Evolutionary conservation across 2,113 vertebrate species (phyloP).

Genomic region (Nibea coibor): DNA sequence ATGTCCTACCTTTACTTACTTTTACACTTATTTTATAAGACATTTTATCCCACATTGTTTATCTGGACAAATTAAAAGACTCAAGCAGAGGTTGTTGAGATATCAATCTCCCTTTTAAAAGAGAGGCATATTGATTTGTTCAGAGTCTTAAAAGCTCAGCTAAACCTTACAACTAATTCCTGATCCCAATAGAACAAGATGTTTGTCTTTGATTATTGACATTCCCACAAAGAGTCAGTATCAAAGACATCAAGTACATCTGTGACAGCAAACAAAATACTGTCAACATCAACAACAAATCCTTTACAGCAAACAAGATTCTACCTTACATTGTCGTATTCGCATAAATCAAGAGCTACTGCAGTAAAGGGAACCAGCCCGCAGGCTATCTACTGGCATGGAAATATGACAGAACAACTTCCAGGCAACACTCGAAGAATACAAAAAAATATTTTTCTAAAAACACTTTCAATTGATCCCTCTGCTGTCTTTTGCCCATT

Average conservation of each 20-base stretch:
- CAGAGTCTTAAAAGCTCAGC: constrained; percentile 58
- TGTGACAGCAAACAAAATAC: constrained; percentile 7
- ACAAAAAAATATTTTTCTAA: not conserved
- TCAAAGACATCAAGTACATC: constrained; percentile 21
- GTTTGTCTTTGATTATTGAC: constrained; percentile 63
- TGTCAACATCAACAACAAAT: constrained; percentile 13
- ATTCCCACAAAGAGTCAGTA: constrained; percentile 47
- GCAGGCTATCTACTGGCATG: constrained; percentile 2
- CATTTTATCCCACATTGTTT: constrained; percentile 30
- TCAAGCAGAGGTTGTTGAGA: constrained; percentile 33
- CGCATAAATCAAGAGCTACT: not conserved
- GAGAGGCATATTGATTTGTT: constrained; percentile 67
- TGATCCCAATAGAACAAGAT: constrained; percentile 55
- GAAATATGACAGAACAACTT: constrained; percentile 14
- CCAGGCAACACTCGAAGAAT: not conserved
- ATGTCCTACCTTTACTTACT: not conserved
- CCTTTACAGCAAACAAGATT: not conserved
- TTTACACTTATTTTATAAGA: not conserved
- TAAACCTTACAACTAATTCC: constrained; percentile 50
- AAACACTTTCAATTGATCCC: constrained; percentile 10
- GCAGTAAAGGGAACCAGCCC: constrained; percentile 1
- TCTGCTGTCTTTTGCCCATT: not conserved
- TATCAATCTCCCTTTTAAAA: constrained; percentile 64
- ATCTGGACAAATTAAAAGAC: constrained; percentile 36
- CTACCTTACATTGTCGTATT: not conserved